Percentiles rank a stretch among this genome's conserved stretches.
Evolutionary conservation across 2,888 invertebrate genomes (phyloP).

Genomic region (Allygus modestus): DNA sequence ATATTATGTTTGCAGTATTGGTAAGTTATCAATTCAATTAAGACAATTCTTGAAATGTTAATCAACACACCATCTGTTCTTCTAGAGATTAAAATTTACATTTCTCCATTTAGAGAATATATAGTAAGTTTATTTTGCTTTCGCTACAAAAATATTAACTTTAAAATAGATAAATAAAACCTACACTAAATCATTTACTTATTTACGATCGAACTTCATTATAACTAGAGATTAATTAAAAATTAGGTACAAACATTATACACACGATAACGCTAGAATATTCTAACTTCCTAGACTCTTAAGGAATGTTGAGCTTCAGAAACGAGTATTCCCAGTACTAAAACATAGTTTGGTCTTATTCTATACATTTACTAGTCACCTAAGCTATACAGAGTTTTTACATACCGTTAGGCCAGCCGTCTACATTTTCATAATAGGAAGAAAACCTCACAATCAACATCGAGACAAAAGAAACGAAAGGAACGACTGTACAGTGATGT

Average conservation of each 20-base stretch:
- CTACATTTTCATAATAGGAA: slow-evolving; percentile 5
- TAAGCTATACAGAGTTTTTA: background rate
- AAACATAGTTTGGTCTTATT: slow-evolving; percentile 20
- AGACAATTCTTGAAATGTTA: no score
- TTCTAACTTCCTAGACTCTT: background rate
- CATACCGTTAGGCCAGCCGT: slow-evolving; percentile 38
- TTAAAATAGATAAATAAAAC: no score
- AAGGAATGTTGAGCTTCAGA: slow-evolving; percentile 5
- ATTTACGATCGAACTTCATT: no score
- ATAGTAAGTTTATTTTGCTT: no score
- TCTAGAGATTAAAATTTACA: no score
- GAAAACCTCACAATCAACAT: slow-evolving; percentile 14
- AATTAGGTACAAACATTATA: background rate
- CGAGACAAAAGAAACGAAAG: slow-evolving; percentile 6
- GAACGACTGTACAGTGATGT: slow-evolving; percentile 29
- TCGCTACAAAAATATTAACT: no score
- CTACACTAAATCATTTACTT: no score
- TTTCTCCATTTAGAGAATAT: no score
- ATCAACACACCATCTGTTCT: no score
- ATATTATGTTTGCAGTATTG: no score
- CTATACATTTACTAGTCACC: background rate
- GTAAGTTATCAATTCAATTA: no score
- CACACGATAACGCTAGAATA: background rate
- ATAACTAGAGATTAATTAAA: background rate
- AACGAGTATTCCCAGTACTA: background rate